Conservation (phyloP, 2,888 invertebrate species). For the Cephus sareptanus region DNA sequence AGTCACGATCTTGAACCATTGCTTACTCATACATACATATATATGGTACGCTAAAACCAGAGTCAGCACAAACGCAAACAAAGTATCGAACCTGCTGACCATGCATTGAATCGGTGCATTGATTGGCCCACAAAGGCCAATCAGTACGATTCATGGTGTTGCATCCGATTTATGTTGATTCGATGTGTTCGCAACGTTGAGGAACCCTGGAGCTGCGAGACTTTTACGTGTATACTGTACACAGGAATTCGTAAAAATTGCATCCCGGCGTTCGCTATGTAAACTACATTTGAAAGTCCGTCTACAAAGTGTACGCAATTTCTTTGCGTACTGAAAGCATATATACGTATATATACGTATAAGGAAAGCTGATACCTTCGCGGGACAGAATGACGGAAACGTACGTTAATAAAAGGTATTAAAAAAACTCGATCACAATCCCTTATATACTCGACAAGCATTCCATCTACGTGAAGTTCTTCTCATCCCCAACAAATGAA, state of each 20-base stretch:
- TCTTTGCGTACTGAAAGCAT: not conserved
- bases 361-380: not conserved
- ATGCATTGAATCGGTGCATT: slow-evolving; percentile 13
- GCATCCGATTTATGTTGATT: not conserved
- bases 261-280: not conserved
- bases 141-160: slow-evolving; percentile 9
- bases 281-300: not conserved
- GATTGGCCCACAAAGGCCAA: slow-evolving; percentile 23
- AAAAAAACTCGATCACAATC: not conserved
- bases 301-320: not conserved
- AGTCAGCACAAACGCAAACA: not conserved
- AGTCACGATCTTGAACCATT: not conserved
- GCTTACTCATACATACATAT: not conserved
- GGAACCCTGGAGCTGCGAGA: not conserved
- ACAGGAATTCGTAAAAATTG: not conserved
- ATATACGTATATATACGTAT: not conserved
- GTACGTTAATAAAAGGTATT: not conserved
- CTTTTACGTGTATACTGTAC: not conserved
- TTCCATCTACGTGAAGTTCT: not conserved
- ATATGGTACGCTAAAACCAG: not conserved
- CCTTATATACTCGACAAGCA: not conserved
- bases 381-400: not conserved
- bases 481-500: not conserved
- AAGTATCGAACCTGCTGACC: slow-evolving; percentile 4
- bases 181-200: not conserved